phyloP scores from a whole-genome alignment of 1,140 invertebrate species.

The Drosophila kohkoa region DNA sequence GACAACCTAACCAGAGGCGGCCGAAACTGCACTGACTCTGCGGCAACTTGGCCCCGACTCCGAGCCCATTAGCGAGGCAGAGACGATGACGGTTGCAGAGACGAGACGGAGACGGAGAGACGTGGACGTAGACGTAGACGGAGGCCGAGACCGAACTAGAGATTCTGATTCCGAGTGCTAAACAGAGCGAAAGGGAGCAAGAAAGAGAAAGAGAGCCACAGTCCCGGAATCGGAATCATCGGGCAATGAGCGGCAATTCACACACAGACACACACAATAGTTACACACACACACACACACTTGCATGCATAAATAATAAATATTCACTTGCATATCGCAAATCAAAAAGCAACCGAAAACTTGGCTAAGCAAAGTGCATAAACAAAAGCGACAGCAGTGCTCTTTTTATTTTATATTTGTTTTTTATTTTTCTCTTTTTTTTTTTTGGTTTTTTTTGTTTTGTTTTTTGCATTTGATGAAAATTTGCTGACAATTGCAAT shows the following conservation, averaged over 20 bases:
- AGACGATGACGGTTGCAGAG: constrained; percentile 29
- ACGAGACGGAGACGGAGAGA: constrained; percentile 27
- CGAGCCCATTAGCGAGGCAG: constrained; percentile 23
- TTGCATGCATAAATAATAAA: constrained; percentile 35
- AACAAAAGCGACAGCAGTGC: constrained; percentile 42
- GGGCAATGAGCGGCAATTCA: constrained; percentile 22
- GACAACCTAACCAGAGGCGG: constrained; percentile 68
- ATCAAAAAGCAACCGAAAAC: constrained; percentile 49
- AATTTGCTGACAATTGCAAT: constrained; percentile 81
- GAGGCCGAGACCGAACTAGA: constrained; percentile 32
- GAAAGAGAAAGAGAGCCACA: constrained; percentile 17
- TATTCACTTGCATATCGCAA: constrained; percentile 29
- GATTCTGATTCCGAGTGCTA: constrained; percentile 31
- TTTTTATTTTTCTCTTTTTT: constrained; percentile 5
- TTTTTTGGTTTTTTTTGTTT: not conserved
- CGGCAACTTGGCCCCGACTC: constrained; percentile 46
- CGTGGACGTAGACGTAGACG: constrained; percentile 18
- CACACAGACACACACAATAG: not conserved
- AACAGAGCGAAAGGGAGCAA: constrained; percentile 5
- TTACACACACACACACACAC: not conserved
- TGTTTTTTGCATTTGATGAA: constrained; percentile 69
- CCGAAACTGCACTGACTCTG: constrained; percentile 70
- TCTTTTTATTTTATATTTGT: constrained; percentile 30
- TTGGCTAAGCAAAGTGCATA: constrained; percentile 63
- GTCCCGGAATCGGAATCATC: constrained; percentile 44